Percentiles rank a stretch among this genome's conserved stretches.
Conservation (phyloP, 2,113 vertebrate species). For the Psammodynastes pulverulentus region DNA sequence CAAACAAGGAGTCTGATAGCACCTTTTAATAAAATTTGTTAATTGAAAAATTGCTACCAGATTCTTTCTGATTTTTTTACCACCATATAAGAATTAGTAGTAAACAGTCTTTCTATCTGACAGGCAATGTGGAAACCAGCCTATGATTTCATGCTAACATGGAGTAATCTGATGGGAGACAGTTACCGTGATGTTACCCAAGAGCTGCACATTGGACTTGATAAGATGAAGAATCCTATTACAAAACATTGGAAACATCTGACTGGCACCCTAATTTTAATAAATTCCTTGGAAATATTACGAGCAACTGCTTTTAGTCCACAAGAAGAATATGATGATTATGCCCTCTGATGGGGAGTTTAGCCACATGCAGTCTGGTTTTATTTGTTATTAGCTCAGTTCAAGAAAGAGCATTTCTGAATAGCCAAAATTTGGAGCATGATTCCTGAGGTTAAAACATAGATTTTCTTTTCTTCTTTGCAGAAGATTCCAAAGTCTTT, state of each 20-base stretch:
- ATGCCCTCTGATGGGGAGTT: slow-evolving; percentile 74
- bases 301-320: slow-evolving; percentile 90
- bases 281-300: slow-evolving; percentile 89
- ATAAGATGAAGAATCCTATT: slow-evolving; percentile 96
- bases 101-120: not conserved
- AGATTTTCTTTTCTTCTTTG: not conserved
- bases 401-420: not conserved
- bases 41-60: not conserved
- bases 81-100: not conserved
- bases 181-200: slow-evolving; percentile 97
- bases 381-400: not conserved
- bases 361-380: not conserved
- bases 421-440: slow-evolving; percentile 47
- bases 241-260: slow-evolving; percentile 97
- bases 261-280: slow-evolving; percentile 91
- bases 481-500: not conserved
- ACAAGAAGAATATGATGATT: slow-evolving; percentile 79
- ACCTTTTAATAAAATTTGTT: not conserved
- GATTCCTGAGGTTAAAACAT: slow-evolving; percentile 10
- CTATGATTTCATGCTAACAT: slow-evolving; percentile 92
- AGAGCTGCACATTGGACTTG: slow-evolving; percentile 90
- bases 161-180: slow-evolving; percentile 94
- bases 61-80: not conserved
- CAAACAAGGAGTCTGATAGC: not conserved
- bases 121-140: slow-evolving; percentile 99